Evolutionary conservation across 2,113 vertebrate genomes (phyloP).

Genomic region (Pollimyrus isidori): DNA sequence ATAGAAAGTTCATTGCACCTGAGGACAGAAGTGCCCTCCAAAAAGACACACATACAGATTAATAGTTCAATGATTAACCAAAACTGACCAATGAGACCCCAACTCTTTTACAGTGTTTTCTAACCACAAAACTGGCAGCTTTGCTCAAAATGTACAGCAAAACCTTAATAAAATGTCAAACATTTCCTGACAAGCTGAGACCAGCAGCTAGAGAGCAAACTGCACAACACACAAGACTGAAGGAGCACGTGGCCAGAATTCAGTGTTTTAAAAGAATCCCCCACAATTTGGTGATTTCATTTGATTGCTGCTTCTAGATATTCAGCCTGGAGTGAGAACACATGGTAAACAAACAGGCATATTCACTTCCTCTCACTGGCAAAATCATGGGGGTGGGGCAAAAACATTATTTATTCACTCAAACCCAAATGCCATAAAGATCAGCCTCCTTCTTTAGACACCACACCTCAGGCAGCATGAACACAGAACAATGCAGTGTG

Average conservation of each 20-base stretch:
- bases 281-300: background rate
- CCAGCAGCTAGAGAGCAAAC: background rate
- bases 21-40: background rate
- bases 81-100: constrained; percentile 2
- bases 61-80: constrained; percentile 26
- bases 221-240: background rate
- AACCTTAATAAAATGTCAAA: background rate
- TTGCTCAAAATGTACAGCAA: background rate
- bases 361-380: background rate
- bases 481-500: background rate
- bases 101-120: background rate
- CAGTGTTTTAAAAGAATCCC: background rate
- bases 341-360: background rate
- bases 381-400: background rate
- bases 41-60: constrained; percentile 22
- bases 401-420: too few relatives aligned
- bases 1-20: background rate
- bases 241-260: background rate
- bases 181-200: background rate
- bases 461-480: background rate
- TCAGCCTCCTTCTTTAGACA: background rate
- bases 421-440: background rate
- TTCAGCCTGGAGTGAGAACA: background rate
- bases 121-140: background rate
- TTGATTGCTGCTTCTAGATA: background rate